Evolutionary conservation across 1,140 invertebrate species (phyloP).

Genomic region (Aphelenchoides besseyi): DNA sequence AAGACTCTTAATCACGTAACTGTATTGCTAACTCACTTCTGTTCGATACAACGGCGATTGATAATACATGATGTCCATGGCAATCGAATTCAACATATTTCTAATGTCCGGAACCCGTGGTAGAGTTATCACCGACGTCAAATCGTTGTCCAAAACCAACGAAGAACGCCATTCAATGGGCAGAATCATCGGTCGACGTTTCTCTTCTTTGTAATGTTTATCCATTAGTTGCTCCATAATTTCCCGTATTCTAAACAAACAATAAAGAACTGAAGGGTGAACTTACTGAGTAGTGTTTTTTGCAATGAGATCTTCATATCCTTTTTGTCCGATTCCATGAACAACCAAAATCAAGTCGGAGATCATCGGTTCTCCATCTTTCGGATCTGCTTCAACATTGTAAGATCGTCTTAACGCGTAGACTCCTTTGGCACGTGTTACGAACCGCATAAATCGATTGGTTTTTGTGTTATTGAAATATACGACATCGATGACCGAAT

Average conservation of each 20-base stretch:
- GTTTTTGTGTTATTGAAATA: constrained; percentile 41
- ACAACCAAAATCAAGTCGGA: constrained; percentile 60
- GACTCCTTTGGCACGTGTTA: constrained; percentile 35
- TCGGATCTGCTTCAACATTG: constrained; percentile 28
- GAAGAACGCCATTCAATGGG: constrained; percentile 60
- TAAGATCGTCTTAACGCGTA: constrained; percentile 26
- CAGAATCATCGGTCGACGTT: constrained; percentile 57
- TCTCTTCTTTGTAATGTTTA: constrained; percentile 55
- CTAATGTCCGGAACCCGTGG: constrained; percentile 53
- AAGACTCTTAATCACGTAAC: neutral
- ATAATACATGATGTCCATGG: constrained; percentile 80
- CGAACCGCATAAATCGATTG: constrained; percentile 42
- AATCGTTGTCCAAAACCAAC: constrained; percentile 47
- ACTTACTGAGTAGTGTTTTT: constrained; percentile 61
- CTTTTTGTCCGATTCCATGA: constrained; percentile 62
- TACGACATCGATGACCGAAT: constrained; percentile 57
- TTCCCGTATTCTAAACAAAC: constrained; percentile 56
- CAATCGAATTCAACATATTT: constrained; percentile 65
- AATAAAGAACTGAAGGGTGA: constrained; percentile 9
- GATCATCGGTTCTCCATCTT: constrained; percentile 51
- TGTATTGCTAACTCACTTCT: constrained; percentile 66
- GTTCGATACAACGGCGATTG: constrained; percentile 75
- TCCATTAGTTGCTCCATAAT: constrained; percentile 51
- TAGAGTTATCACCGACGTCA: constrained; percentile 56
- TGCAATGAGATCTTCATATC: constrained; percentile 62